Evolutionary conservation across 2,888 invertebrate species (phyloP).

Genomic region (Tenthredo notha): DNA sequence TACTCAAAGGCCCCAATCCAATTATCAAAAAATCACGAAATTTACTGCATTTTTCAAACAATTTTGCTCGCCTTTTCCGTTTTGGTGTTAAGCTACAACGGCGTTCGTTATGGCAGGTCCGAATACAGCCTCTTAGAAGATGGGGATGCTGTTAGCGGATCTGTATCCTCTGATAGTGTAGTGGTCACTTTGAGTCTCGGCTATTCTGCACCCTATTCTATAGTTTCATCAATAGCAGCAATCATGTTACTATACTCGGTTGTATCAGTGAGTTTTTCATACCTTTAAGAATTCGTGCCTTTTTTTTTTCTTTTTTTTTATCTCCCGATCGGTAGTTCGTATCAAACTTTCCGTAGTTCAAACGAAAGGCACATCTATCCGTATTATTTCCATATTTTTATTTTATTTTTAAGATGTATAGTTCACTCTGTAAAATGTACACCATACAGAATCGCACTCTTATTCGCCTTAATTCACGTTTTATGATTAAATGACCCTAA

Average conservation of each 20-base stretch:
- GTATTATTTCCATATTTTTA: neutral
- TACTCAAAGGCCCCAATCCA: constrained; percentile 49
- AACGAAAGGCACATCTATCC: neutral
- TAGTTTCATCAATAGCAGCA: constrained; percentile 61
- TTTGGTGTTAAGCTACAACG: constrained; percentile 65
- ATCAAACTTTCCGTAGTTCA: neutral
- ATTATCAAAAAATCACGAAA: constrained; percentile 59
- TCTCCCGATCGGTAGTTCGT: neutral
- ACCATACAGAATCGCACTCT: neutral
- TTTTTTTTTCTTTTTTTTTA: neutral
- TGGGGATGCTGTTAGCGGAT: constrained; percentile 65
- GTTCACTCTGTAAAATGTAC: neutral
- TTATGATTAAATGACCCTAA: neutral
- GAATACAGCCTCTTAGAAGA: constrained; percentile 68
- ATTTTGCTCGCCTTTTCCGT: constrained; percentile 62
- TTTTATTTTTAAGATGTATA: neutral
- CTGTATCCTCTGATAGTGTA: constrained; percentile 61
- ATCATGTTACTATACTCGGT: constrained; percentile 69
- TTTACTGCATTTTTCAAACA: constrained; percentile 63
- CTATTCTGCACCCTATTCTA: constrained; percentile 65
- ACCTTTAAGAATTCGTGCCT: neutral
- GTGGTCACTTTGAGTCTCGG: constrained; percentile 67
- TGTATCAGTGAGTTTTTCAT: constrained; percentile 65
- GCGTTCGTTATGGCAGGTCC: constrained; percentile 63
- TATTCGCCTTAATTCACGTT: neutral